A percentile compares a stretch with the other conserved stretches of the same genome.
These are phyloP conservation scores for Drosophila navojoa DNA, from an alignment of 1,140 invertebrate species.

Conservation along the genomic window DNA sequence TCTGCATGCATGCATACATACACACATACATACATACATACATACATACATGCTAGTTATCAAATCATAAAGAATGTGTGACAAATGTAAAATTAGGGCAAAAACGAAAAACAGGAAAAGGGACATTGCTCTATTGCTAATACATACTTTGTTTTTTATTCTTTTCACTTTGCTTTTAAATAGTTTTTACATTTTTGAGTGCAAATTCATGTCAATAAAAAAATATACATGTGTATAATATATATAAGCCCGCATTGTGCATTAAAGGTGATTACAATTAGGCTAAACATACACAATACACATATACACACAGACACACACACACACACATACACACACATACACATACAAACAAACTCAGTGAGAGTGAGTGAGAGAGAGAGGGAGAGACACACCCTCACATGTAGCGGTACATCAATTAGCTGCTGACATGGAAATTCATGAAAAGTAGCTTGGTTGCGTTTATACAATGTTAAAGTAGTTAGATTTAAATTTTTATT, in stretches of 20 bases:
- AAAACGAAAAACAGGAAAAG: slow-evolving; percentile 1
- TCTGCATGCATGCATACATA: background rate
- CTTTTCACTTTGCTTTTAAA: slow-evolving; percentile 14
- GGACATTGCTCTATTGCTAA: slow-evolving; percentile 11
- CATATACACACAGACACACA: slow-evolving; percentile 1
- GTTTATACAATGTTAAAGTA: slow-evolving; percentile 60
- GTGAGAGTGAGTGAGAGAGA: too few relatives aligned
- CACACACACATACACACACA: background rate
- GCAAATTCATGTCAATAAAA: slow-evolving; percentile 38
- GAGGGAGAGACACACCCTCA: too few relatives aligned
- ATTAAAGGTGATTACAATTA: slow-evolving; percentile 34
- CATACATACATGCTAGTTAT: background rate
- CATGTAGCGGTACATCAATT: slow-evolving; percentile 15
- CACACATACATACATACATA: background rate
- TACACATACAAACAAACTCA: slow-evolving; percentile 10
- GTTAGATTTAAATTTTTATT: slow-evolving; percentile 40
- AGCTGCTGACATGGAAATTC: slow-evolving; percentile 28
- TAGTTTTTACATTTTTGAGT: slow-evolving; percentile 26
- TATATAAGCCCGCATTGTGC: slow-evolving; percentile 13
- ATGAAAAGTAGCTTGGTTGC: slow-evolving; percentile 40
- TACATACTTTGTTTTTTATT: slow-evolving; percentile 9
- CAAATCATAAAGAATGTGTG: slow-evolving; percentile 15
- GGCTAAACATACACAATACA: slow-evolving; percentile 10
- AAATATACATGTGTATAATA: slow-evolving; percentile 3
- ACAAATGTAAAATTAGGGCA: background rate